phyloP scores from a whole-genome alignment of 2,888 invertebrate genomes.

The Drosophila peninsularis region DNA sequence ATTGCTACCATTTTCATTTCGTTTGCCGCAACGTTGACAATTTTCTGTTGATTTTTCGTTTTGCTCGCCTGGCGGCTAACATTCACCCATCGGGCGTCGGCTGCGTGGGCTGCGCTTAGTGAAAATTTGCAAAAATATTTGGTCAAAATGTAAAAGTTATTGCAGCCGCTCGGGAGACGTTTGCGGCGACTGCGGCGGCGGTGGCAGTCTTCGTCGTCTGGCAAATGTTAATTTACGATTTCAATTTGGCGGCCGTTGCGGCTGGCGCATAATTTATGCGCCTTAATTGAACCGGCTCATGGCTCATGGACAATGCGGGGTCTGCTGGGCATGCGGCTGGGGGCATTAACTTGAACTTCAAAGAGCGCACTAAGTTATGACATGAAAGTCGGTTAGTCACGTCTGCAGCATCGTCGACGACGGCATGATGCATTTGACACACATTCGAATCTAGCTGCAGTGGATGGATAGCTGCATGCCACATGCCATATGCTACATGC shows the following conservation, averaged over 20 bases:
- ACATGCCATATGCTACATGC: slow-evolving; percentile 79
- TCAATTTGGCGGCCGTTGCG: slow-evolving; percentile 75
- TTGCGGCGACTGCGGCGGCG: slow-evolving; percentile 1
- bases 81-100: slow-evolving; percentile 72
- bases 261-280: slow-evolving; percentile 78
- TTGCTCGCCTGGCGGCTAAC: slow-evolving; percentile 20
- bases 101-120: slow-evolving; percentile 78
- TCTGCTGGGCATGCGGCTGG: slow-evolving; percentile 12
- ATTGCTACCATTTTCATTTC: slow-evolving; percentile 81
- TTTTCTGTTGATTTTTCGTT: slow-evolving; percentile 29
- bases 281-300: slow-evolving; percentile 74
- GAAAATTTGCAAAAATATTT: slow-evolving; percentile 81
- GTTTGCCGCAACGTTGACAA: slow-evolving; percentile 69
- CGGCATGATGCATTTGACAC: slow-evolving; percentile 79
- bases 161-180: slow-evolving; percentile 36
- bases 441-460: slow-evolving; percentile 58
- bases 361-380: slow-evolving; percentile 75
- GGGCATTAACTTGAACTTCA: slow-evolving; percentile 75
- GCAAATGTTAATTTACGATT: slow-evolving; percentile 81
- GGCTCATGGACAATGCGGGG: slow-evolving; percentile 40
- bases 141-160: slow-evolving; percentile 81
- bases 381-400: slow-evolving; percentile 81
- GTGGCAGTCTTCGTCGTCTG: slow-evolving; percentile 52
- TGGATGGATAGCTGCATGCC: slow-evolving; percentile 57
- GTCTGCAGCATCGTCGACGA: slow-evolving; percentile 57